Base-by-base conservation (phyloP, 2,113 vertebrate genomes). In the Empidonax alnorum region DNA sequence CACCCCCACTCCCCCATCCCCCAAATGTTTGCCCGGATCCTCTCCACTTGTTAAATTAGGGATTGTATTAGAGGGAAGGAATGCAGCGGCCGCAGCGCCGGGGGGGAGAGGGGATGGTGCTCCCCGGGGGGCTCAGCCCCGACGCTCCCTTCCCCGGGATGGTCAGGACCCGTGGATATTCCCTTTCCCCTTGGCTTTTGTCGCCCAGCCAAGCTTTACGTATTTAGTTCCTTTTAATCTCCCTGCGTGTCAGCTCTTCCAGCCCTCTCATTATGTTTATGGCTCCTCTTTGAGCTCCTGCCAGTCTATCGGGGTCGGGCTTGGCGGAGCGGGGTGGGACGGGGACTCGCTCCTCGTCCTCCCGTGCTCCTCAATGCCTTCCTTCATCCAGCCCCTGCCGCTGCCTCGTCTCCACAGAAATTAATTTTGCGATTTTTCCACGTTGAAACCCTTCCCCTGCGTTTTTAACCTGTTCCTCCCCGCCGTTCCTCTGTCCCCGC, bases 61-160 rank as follows among this genome's bases (percentile, higher is more conserved):
- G 83, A 94, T 94, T 96, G 94, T 92, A 96, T 94, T 49, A 94
- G 85, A 89, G 85, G 94, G 89, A 93, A 93, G 86, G 91, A 95
- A 95, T 95, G 93, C 62, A 21, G 83, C 30, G 2, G 62, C 86
- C 19, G 7, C 46, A 25, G 66, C 39, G 3, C 47, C 2, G 37
- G 17, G 61, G 75, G 35, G 35, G 83, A 80, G 35, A 10, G 4
- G 67, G 59, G 91, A 30, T 76, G 85, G 33, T 63, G 87, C 65
- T 84, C 22, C 53, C 22, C 7, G 4, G 21, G 58, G 92, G 49
- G 19, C 69, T 92, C 62, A n/a, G 53, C 62, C 61, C 10, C 75
- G 2, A 0, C 7, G 11, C 9, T 39, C 66, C 52, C 55, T 44
- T 69, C 27, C 53, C 39, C 3, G 0, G 39, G 14, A 21, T 2